Conservation (phyloP, 1,140 invertebrate genomes). For the fruit fly (Drosophila melanogaster) region Release_6_plus_ISO1_MT NT_033779.5:5228501-5229000, state of each 20-base stretch:
- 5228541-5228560: conserved; percentile 6
- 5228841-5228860: conserved; percentile 33
- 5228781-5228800: no score
- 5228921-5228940: conserved; percentile 71
- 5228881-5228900: conserved; percentile 48
- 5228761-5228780: conserved; percentile 29
- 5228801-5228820: conserved; percentile 43
- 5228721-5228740: conserved; percentile 42
- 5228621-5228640: not conserved
- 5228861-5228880: conserved; percentile 25
- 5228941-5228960: conserved; percentile 59
- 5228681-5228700: conserved; percentile 20
- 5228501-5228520: conserved; percentile 31
- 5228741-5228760: conserved; percentile 64
- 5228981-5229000: conserved; percentile 39
- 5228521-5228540: conserved; percentile 27
- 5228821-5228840: conserved; percentile 66
- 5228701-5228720: conserved; percentile 11
- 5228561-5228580: conserved; percentile 25
- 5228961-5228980: conserved; percentile 43
- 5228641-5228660: conserved; percentile 15
- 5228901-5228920: conserved; percentile 74
- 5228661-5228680: conserved; percentile 29
- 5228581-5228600: conserved; percentile 42
- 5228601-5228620: not conserved